A percentile compares a stretch with the other conserved stretches of the same genome.
phyloP scores from a whole-genome alignment of 2,888 invertebrate genomes.

The Morpho deidamia region DNA sequence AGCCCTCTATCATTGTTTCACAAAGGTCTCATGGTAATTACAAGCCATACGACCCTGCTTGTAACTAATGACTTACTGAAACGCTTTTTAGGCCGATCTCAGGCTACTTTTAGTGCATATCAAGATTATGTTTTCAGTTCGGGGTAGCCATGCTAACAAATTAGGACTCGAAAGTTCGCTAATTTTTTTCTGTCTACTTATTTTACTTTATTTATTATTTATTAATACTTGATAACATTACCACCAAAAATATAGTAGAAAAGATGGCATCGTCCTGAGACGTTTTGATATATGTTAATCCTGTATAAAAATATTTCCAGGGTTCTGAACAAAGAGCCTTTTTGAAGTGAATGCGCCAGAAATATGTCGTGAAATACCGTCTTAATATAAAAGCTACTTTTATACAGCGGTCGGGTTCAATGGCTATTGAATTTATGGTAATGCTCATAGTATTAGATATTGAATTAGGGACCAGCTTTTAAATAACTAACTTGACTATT shows the following conservation, averaged over 20 bases:
- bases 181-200: no score
- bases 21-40: no score
- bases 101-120: no score
- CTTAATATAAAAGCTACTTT: conserved; percentile 30
- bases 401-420: conserved; percentile 15
- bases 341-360: conserved; percentile 47
- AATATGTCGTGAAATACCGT: conserved; percentile 45
- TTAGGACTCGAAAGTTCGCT: no score
- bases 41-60: no score
- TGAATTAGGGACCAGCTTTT: conserved; percentile 1
- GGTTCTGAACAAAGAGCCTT: conserved; percentile 57
- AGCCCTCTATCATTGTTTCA: no score
- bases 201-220: not conserved
- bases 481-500: not conserved
- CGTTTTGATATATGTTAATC: not conserved
- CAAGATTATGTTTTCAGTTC: no score
- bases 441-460: conserved; percentile 7
- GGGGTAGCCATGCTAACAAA: no score
- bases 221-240: not conserved
- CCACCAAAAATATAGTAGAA: not conserved
- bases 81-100: no score
- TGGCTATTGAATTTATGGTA: conserved; percentile 20
- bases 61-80: no score
- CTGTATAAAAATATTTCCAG: conserved; percentile 42
- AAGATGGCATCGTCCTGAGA: not conserved